These are phyloP conservation scores for Grantiella picta DNA, from an alignment of 2,113 vertebrate genomes.

Conservation along the genomic window DNA sequence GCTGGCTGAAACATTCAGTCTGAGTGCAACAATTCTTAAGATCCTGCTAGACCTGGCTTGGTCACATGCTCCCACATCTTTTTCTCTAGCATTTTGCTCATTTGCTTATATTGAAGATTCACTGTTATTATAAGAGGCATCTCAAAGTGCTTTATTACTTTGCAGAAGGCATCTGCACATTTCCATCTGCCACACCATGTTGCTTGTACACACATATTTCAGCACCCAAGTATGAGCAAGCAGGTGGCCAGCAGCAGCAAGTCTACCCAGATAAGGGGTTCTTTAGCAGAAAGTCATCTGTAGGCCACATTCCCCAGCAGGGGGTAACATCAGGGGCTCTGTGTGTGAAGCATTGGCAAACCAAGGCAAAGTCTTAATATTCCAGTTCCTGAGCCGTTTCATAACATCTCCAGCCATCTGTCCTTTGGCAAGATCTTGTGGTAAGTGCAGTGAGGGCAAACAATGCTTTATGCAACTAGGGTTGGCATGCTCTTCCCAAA, in stretches of 20 bases:
- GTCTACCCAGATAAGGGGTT: neutral
- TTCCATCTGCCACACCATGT: neutral
- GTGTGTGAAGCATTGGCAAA: neutral
- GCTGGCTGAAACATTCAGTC: neutral
- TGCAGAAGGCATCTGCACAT: neutral
- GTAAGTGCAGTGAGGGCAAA: neutral
- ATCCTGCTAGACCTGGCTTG: neutral
- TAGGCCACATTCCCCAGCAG: neutral
- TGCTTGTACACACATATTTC: neutral
- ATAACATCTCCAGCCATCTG: constrained; percentile 23
- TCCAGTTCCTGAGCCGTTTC: constrained; percentile 25
- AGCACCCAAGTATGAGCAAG: neutral
- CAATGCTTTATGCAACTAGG: neutral
- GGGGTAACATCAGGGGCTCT: neutral
- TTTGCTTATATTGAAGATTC: neutral
- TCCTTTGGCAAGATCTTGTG: neutral
- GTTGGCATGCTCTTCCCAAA: neutral
- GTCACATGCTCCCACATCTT: neutral
- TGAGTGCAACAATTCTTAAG: neutral
- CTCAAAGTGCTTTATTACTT: neutral
- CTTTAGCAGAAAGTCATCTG: neutral
- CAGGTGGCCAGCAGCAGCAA: constrained; percentile 3
- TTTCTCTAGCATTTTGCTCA: neutral
- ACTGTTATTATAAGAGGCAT: neutral
- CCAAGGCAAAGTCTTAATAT: constrained; percentile 6